These are phyloP conservation scores for Axea sp. DNA, from an alignment of 2,888 invertebrate genomes.

Conservation along the genomic window DNA sequence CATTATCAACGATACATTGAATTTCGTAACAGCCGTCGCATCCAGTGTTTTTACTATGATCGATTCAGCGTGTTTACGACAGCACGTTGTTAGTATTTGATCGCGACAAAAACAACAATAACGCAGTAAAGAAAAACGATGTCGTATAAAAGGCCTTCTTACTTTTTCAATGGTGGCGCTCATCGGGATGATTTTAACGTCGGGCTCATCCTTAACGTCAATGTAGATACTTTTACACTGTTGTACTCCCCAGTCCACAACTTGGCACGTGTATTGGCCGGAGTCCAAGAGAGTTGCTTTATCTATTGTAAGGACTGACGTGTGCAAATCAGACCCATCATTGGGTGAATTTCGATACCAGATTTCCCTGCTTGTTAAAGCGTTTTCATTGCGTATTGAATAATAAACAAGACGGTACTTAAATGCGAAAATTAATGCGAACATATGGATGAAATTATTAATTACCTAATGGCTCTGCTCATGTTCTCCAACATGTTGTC, in stretches of 20 bases:
- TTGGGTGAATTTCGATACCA: constrained; percentile 79
- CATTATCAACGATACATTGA: constrained; percentile 19
- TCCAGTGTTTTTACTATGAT: constrained; percentile 18
- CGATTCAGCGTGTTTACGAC: constrained; percentile 14
- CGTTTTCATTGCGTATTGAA: constrained; percentile 18
- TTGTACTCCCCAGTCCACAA: constrained; percentile 85
- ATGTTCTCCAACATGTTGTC: constrained; percentile 88
- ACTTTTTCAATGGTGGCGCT: constrained; percentile 87
- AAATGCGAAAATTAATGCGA: constrained; percentile 19
- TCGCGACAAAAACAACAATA: constrained; percentile 14
- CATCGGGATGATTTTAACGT: constrained; percentile 85
- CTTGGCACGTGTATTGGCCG: constrained; percentile 90
- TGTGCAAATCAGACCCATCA: constrained; percentile 82
- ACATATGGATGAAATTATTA: constrained; percentile 45
- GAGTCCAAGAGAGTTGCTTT: constrained; percentile 86
- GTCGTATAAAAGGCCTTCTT: constrained; percentile 45
- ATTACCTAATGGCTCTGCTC: constrained; percentile 85
- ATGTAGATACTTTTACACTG: constrained; percentile 85
- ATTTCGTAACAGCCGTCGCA: constrained; percentile 8
- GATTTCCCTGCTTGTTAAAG: constrained; percentile 72
- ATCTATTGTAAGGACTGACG: constrained; percentile 86
- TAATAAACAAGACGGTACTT: constrained; percentile 1
- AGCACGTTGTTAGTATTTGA: constrained; percentile 4
- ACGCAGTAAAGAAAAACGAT: neutral
- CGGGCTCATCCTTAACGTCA: constrained; percentile 83